phyloP scores from a whole-genome alignment of 2,113 vertebrate genomes.

The Pachycephala philippinensis region DNA sequence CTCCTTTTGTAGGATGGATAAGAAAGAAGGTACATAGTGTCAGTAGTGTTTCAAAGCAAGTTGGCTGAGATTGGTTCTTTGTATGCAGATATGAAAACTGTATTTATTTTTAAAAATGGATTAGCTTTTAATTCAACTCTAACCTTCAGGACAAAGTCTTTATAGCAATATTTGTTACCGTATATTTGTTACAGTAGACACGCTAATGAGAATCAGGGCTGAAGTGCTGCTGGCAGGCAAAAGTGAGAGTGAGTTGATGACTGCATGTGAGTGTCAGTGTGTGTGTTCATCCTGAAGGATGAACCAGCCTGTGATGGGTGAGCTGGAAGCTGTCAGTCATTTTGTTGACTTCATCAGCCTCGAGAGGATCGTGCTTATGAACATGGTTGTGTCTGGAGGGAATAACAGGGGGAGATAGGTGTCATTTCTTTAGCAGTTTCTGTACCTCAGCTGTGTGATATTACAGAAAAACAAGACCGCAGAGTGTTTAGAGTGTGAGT shows the following conservation, averaged over 20 bases:
- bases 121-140: neutral
- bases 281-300: neutral
- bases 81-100: neutral
- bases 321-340: neutral
- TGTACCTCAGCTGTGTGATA: neutral
- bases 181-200: neutral
- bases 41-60: neutral
- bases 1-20: neutral
- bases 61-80: neutral
- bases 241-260: neutral
- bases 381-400: neutral
- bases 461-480: neutral
- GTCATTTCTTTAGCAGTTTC: neutral
- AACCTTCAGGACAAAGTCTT: neutral
- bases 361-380: rapidly evolving
- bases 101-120: neutral
- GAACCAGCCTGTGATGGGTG: neutral
- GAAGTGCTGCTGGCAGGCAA: neutral
- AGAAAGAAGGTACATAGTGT: neutral
- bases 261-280: neutral
- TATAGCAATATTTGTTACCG: neutral
- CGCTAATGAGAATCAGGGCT: neutral
- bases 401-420: neutral
- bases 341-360: neutral
- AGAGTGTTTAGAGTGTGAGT: neutral